Percentiles rank a stretch among this genome's conserved stretches.
Conservation (phyloP, 2,797 vertebrate species). For the Balearica regulorum region DNA sequence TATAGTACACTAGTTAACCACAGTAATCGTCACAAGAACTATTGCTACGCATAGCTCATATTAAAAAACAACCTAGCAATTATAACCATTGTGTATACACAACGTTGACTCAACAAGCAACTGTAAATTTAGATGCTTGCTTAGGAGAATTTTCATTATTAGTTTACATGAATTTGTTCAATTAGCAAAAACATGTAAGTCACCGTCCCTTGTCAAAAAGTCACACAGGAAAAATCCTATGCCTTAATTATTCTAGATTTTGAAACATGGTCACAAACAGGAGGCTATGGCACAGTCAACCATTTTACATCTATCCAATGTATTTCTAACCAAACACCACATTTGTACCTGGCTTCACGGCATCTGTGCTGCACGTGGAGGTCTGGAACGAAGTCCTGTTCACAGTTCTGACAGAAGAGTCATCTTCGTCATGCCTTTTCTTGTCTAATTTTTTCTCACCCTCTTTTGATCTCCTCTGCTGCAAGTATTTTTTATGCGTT, state of each 20-base stretch:
- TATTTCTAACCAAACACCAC: background rate
- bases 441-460: slow-evolving; percentile 45
- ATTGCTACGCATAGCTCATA: background rate
- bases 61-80: background rate
- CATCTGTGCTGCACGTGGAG: slow-evolving; percentile 1
- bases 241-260: background rate
- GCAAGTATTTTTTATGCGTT: slow-evolving; percentile 9
- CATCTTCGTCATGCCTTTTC: slow-evolving; percentile 21
- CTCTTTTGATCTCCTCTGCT: slow-evolving; percentile 52
- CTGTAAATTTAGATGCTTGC: background rate
- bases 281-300: background rate
- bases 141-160: background rate
- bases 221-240: background rate
- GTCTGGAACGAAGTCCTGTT: slow-evolving; percentile 1
- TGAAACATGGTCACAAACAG: background rate
- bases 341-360: slow-evolving; percentile 59
- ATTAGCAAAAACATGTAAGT: background rate
- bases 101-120: background rate
- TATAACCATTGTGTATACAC: background rate
- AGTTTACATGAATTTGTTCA: background rate
- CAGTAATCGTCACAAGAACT: background rate
- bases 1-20: background rate
- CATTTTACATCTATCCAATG: background rate
- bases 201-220: background rate
- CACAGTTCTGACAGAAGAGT: background rate